Evolutionary conservation across 2,797 vertebrate species (phyloP).

Genomic region (Pangasius krempfi): DNA sequence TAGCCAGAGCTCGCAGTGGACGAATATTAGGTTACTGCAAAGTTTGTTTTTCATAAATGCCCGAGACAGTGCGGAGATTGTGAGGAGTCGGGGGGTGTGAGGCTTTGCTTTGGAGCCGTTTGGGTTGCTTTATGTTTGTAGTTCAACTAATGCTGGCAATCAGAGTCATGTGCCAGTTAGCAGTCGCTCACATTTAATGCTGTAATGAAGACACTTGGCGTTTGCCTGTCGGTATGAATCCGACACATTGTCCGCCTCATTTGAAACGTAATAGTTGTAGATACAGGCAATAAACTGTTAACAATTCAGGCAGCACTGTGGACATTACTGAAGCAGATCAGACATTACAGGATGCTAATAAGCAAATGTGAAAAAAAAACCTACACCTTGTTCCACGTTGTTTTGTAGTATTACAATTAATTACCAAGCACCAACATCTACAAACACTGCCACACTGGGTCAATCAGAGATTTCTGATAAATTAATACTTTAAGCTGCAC

Average conservation of each 20-base stretch:
- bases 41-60: conserved; percentile 60
- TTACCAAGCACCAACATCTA: neutral
- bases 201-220: conserved; percentile 36
- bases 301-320: neutral
- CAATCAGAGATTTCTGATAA: neutral
- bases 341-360: neutral
- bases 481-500: neutral
- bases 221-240: conserved; percentile 38
- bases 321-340: neutral
- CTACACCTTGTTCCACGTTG: neutral
- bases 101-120: conserved; percentile 44
- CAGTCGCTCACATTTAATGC: conserved; percentile 35
- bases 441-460: neutral
- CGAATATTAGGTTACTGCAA: conserved; percentile 55
- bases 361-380: neutral
- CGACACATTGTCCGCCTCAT: neutral
- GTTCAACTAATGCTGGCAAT: conserved; percentile 40
- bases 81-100: conserved; percentile 35
- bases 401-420: neutral
- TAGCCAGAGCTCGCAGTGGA: conserved; percentile 53
- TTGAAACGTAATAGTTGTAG: neutral
- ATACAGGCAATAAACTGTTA: neutral
- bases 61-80: conserved; percentile 55
- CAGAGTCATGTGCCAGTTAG: conserved; percentile 22
- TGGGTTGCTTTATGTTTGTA: conserved; percentile 41